Percentiles rank a stretch among this genome's conserved stretches.
These are phyloP conservation scores for Drosophila burlai DNA, from an alignment of 1,140 invertebrate species.

Conservation along the genomic window DNA sequence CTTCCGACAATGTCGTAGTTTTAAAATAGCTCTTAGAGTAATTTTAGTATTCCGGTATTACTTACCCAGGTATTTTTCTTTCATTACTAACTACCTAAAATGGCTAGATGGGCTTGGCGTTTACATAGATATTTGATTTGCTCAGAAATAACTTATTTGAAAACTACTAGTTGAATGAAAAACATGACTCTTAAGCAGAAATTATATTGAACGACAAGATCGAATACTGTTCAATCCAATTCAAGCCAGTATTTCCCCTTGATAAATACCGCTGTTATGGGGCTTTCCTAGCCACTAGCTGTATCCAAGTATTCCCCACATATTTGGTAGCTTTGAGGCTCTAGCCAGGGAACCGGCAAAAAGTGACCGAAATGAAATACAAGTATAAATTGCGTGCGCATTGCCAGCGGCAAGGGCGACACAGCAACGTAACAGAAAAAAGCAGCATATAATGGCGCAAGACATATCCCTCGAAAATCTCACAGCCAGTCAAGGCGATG, in stretches of 20 bases:
- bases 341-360: slow-evolving; percentile 5
- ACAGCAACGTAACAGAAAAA: slow-evolving; percentile 18
- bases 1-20: no score
- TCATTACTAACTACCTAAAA: no score
- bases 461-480: slow-evolving; percentile 59
- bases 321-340: neutral
- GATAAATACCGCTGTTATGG: neutral
- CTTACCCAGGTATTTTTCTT: no score
- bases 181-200: no score
- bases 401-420: slow-evolving; percentile 40
- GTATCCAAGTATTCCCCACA: slow-evolving; percentile 5
- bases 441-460: slow-evolving; percentile 51
- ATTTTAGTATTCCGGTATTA: no score
- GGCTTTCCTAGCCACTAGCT: neutral
- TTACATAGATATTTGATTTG: neutral
- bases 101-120: accelerated
- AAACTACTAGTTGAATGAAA: no score
- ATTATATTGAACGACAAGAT: neutral
- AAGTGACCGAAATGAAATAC: slow-evolving; percentile 48
- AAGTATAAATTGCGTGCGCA: slow-evolving; percentile 53
- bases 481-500: slow-evolving; percentile 13
- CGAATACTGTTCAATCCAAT: neutral
- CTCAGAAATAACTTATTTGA: no score
- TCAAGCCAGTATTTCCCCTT: neutral
- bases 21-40: no score